A percentile compares a stretch with the other conserved stretches of the same genome.
Conservation (phyloP, 92 coral and sea anemone genomes). For the Palythoa grandis region DNA sequence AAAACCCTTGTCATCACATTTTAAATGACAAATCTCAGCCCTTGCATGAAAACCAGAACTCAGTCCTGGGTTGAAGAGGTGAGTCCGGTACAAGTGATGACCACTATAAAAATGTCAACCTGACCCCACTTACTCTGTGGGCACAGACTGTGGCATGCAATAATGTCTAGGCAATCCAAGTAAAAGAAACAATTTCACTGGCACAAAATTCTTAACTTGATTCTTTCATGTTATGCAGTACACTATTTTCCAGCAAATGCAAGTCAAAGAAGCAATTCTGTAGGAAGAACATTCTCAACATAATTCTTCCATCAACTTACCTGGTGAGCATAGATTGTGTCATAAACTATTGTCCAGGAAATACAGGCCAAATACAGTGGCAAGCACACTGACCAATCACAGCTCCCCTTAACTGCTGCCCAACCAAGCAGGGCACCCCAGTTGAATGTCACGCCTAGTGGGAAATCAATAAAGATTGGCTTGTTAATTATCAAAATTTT, state of each 20-base stretch:
- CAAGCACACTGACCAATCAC: conserved; percentile 97
- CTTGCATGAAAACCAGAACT: no score
- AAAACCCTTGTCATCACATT: no score
- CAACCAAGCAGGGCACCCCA: conserved; percentile 98
- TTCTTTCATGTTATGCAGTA: no score
- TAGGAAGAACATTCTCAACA: background rate
- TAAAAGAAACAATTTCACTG: no score
- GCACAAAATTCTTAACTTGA: no score
- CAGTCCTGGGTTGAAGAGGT: no score
- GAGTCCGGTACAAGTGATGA: no score
- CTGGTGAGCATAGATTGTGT: conserved; percentile 98
- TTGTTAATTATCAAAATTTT: background rate
- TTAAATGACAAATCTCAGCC: no score
- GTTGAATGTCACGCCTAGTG: conserved; percentile 80
- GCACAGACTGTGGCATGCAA: no score
- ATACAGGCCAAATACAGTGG: conserved; percentile 88
- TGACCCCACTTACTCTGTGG: no score
- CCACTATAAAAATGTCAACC: no score
- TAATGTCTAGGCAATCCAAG: no score
- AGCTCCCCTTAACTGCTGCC: conserved; percentile 95
- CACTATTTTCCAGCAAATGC: background rate
- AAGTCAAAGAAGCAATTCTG: background rate
- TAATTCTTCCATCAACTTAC: conserved; percentile 30
- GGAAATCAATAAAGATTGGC: background rate
- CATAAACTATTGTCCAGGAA: conserved; percentile 89